Evolutionary conservation across 2,888 invertebrate genomes (phyloP).

Genomic region (Mactromeris polynyma): DNA sequence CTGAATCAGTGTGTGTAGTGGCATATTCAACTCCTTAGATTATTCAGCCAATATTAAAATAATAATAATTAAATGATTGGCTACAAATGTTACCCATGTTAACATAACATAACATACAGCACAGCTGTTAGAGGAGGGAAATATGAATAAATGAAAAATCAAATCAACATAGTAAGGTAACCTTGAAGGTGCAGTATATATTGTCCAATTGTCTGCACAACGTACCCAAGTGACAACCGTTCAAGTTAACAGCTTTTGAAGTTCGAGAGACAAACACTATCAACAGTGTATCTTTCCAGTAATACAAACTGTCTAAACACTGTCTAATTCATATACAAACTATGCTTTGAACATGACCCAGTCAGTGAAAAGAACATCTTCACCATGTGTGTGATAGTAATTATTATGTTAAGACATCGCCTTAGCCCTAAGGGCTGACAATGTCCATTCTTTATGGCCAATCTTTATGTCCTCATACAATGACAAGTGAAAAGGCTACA

Average conservation of each 20-base stretch:
- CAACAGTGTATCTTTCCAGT: not conserved
- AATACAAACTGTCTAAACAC: not conserved
- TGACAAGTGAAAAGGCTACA: not conserved
- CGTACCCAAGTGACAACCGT: not conserved
- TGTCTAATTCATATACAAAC: not conserved
- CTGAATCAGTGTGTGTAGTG: too few species aligned
- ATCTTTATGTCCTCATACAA: not conserved
- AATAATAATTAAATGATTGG: too few species aligned
- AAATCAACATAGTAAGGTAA: too few species aligned
- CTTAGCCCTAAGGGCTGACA: constrained; percentile 12
- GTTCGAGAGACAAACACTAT: not conserved
- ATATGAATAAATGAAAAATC: too few species aligned
- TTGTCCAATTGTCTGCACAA: not conserved
- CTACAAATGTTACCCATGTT: too few species aligned
- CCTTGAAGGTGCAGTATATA: too few species aligned
- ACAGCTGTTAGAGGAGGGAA: too few species aligned
- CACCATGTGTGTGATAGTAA: not conserved
- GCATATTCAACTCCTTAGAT: too few species aligned
- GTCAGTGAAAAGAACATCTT: not conserved
- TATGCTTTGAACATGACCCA: not conserved
- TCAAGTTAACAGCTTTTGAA: not conserved
- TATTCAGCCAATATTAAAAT: too few species aligned
- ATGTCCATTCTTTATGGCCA: not conserved
- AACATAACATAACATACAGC: too few species aligned
- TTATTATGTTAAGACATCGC: constrained; percentile 16